Conservation (phyloP, 2,888 invertebrate species). For the Tipula unca region DNA sequence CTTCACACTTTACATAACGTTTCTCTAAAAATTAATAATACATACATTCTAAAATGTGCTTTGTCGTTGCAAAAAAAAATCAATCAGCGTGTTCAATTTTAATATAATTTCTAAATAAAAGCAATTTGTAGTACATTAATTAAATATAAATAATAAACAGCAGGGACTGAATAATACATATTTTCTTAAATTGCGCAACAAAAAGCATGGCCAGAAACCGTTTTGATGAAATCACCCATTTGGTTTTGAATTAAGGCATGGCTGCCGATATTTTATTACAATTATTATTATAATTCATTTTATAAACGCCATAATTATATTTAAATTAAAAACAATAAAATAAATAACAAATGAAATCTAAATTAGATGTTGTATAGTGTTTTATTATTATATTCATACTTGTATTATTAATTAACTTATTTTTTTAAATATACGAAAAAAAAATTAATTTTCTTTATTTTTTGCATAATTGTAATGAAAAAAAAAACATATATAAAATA, state of each 20-base stretch:
- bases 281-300: background rate
- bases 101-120: background rate
- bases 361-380: constrained; percentile 4
- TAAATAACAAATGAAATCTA: background rate
- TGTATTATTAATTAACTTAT: background rate
- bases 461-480: constrained; percentile 1
- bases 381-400: background rate
- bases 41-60: background rate
- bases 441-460: background rate
- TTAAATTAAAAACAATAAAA: background rate
- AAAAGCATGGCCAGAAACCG: background rate
- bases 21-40: background rate
- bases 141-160: background rate
- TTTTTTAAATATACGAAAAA: background rate
- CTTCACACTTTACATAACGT: background rate
- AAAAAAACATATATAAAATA: background rate
- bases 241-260: background rate
- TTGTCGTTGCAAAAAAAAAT: background rate
- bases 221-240: background rate
- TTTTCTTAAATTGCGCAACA: background rate
- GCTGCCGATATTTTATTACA: background rate
- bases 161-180: background rate
- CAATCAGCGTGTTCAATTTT: background rate
- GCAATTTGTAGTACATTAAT: background rate
- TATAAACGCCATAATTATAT: background rate